Evolutionary conservation across 2,113 vertebrate species (phyloP).

Genomic region (Phylloscopus whistleri): DNA sequence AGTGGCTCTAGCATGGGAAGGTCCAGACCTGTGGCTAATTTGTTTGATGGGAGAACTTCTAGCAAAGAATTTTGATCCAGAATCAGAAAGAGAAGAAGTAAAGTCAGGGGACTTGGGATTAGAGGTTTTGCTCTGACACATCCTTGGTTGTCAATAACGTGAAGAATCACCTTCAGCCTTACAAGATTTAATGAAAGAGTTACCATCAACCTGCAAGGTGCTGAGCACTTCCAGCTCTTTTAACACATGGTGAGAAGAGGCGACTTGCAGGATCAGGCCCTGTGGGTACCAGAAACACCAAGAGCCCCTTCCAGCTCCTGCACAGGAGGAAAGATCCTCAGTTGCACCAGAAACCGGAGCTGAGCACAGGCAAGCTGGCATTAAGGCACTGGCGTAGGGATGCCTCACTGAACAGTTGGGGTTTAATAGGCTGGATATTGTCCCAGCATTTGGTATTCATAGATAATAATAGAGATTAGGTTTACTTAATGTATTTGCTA

Average conservation of each 20-base stretch:
- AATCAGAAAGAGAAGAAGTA: background rate
- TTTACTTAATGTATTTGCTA: constrained; percentile 69
- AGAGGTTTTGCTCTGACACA: background rate
- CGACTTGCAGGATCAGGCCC: background rate
- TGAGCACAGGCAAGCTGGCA: background rate
- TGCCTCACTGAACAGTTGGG: constrained; percentile 40
- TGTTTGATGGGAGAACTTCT: background rate
- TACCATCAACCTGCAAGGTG: background rate
- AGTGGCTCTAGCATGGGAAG: background rate
- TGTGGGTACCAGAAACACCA: background rate
- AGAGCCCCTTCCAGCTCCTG: background rate
- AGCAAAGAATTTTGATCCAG: background rate
- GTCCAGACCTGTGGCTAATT: background rate
- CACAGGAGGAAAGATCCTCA: background rate
- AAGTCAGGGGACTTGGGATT: background rate
- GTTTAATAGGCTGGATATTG: constrained; percentile 59
- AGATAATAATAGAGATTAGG: constrained; percentile 50
- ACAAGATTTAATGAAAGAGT: background rate
- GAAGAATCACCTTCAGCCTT: background rate
- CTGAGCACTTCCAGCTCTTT: background rate
- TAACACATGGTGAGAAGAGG: background rate
- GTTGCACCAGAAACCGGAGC: background rate
- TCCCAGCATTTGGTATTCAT: constrained; percentile 54
- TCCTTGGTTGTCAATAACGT: background rate
- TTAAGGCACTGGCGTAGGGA: background rate